A percentile compares a stretch with the other conserved stretches of the same genome.
Conservation (phyloP, 2,797 vertebrate genomes). For the Moxostoma hubbsi region DNA sequence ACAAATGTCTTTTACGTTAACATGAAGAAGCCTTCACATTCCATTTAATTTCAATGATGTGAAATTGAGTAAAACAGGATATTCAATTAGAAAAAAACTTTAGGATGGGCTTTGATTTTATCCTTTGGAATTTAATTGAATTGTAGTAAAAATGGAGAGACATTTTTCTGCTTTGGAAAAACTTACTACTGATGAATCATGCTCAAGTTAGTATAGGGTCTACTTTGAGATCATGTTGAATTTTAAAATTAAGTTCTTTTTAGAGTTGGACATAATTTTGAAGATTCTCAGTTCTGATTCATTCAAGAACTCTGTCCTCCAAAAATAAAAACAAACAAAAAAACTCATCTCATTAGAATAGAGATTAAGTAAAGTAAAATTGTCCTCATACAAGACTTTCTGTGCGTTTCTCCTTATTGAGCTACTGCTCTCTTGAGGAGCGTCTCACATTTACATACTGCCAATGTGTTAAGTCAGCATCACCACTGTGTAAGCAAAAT, state of each 20-base stretch:
- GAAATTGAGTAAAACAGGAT: no score
- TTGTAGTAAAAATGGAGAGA: no score
- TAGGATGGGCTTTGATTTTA: no score
- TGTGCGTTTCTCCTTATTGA: slow-evolving; percentile 1
- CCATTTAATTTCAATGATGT: no score
- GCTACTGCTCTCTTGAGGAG: neutral
- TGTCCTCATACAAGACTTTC: neutral
- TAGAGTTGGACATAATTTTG: neutral
- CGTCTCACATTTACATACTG: slow-evolving; percentile 1
- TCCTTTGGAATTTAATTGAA: no score
- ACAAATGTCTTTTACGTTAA: no score
- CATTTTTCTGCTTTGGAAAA: no score
- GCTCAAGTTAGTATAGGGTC: no score
- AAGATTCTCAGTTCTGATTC: neutral
- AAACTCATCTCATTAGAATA: neutral
- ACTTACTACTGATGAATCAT: no score
- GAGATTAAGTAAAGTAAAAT: neutral
- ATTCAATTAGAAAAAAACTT: no score
- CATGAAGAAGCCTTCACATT: no score
- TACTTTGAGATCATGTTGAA: no score
- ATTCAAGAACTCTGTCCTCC: neutral
- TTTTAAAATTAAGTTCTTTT: neutral
- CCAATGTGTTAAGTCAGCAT: slow-evolving; percentile 21
- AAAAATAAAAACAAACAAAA: neutral
- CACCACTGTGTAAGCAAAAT: slow-evolving; percentile 18